A percentile compares a stretch with the other conserved stretches of the same genome.
These are phyloP conservation scores for Ostrea edulis DNA, from an alignment of 1,140 invertebrate species.

Conservation along the genomic window DNA sequence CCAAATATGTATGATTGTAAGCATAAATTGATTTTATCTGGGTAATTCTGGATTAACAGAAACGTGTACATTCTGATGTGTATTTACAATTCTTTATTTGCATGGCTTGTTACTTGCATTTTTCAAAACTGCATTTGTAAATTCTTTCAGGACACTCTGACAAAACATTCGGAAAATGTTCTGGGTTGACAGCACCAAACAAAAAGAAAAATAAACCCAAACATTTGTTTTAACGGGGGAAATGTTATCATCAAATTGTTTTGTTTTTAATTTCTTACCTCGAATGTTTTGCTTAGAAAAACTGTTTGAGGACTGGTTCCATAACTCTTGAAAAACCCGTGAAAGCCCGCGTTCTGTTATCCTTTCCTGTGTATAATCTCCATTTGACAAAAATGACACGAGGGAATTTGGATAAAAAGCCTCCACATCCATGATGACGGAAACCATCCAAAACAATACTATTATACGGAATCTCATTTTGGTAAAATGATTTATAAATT, in stretches of 20 bases:
- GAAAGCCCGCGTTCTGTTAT: constrained; percentile 63
- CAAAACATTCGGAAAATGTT: not conserved
- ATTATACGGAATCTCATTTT: constrained; percentile 21
- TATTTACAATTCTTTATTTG: not conserved
- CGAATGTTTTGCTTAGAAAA: not conserved
- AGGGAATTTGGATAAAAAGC: constrained; percentile 31
- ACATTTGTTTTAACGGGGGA: not conserved
- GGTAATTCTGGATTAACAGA: constrained; percentile 5
- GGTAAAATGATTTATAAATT: not conserved
- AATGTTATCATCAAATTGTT: not conserved
- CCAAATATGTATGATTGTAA: not conserved
- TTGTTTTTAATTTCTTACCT: not conserved
- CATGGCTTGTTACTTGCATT: not conserved
- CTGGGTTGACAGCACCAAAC: not conserved
- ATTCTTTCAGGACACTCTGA: not conserved
- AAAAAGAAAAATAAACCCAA: no score
- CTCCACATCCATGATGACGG: not conserved
- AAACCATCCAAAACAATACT: not conserved
- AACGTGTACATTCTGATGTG: not conserved
- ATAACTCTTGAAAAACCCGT: constrained; percentile 36
- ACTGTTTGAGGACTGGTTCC: not conserved
- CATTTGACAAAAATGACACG: constrained; percentile 25
- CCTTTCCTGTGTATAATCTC: constrained; percentile 62
- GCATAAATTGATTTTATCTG: not conserved
- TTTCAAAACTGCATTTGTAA: not conserved